These are phyloP conservation scores for Cremastobaeus sp. DNA, from an alignment of 2,888 invertebrate genomes.

Conservation along the genomic window DNA sequence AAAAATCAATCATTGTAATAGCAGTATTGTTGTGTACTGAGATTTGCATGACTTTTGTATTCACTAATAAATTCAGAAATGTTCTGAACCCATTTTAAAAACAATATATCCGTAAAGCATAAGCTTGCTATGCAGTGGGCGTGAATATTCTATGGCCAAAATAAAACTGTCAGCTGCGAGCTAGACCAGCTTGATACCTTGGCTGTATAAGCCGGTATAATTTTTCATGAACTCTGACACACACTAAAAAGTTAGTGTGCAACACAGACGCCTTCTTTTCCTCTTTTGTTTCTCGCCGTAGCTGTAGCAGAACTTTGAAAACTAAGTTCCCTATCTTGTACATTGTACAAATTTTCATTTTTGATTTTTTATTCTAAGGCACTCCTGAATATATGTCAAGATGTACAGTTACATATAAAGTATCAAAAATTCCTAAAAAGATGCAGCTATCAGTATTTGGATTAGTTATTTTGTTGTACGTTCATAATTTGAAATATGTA, in stretches of 20 bases:
- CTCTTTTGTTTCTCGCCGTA: slow-evolving; percentile 25
- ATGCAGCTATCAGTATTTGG: too few relatives aligned
- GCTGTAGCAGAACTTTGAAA: slow-evolving; percentile 26
- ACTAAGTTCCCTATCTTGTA: slow-evolving; percentile 25
- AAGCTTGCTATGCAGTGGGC: slow-evolving; percentile 11
- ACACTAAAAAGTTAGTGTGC: slow-evolving; percentile 34
- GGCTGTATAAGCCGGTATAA: slow-evolving; percentile 38
- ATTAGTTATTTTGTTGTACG: too few relatives aligned
- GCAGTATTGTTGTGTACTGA: too few relatives aligned
- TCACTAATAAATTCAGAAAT: not conserved
- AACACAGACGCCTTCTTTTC: slow-evolving; percentile 22
- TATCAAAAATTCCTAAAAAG: too few relatives aligned
- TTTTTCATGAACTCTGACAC: slow-evolving; percentile 44
- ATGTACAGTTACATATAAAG: too few relatives aligned
- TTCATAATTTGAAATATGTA: too few relatives aligned
- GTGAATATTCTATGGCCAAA: slow-evolving; percentile 38
- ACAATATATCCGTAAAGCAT: slow-evolving; percentile 19
- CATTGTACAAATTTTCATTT: slow-evolving; percentile 27
- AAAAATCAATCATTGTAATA: too few relatives aligned
- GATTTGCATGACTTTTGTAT: too few relatives aligned
- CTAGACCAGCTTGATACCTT: slow-evolving; percentile 23
- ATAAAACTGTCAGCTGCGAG: slow-evolving; percentile 36
- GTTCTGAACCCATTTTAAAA: slow-evolving; percentile 2
- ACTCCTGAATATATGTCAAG: slow-evolving; percentile 11
- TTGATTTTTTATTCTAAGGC: slow-evolving; percentile 26